phyloP scores from a whole-genome alignment of 2,888 invertebrate species.

The Amphipyra tragopoginis region DNA sequence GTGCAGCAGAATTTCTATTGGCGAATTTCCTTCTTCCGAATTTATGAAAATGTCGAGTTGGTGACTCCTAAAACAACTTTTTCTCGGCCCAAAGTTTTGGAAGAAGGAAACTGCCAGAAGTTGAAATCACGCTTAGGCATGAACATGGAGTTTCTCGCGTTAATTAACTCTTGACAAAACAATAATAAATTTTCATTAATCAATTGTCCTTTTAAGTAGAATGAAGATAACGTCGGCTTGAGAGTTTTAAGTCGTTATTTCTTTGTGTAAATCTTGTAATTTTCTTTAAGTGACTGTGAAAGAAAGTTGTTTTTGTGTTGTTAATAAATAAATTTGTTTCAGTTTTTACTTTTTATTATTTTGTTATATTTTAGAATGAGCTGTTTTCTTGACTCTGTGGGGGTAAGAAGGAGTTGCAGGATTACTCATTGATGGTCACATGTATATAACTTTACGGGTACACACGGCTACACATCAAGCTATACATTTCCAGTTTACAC shows the following conservation, averaged over 20 bases:
- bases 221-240: conserved; percentile 15
- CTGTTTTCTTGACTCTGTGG: too few relatives aligned
- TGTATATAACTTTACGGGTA: too few relatives aligned
- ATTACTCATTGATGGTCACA: too few relatives aligned
- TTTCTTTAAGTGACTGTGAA: conserved; percentile 14
- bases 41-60: conserved; percentile 13
- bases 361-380: too few relatives aligned
- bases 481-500: too few relatives aligned
- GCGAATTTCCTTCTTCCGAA: conserved; percentile 3
- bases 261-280: conserved; percentile 19
- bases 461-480: too few relatives aligned
- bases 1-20: background rate
- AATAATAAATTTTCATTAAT: conserved; percentile 69
- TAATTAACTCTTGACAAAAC: conserved; percentile 70
- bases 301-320: background rate
- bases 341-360: too few relatives aligned
- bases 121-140: conserved; percentile 59
- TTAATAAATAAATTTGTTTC: background rate
- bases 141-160: conserved; percentile 54
- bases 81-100: conserved; percentile 24
- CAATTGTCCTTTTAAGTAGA: conserved; percentile 46
- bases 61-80: conserved; percentile 16
- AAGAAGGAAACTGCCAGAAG: conserved; percentile 63
- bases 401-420: too few relatives aligned
- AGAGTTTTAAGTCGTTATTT: conserved; percentile 22